Evolutionary conservation across 2,113 vertebrate genomes (phyloP).

Genomic region (Hoplias malabaricus): DNA sequence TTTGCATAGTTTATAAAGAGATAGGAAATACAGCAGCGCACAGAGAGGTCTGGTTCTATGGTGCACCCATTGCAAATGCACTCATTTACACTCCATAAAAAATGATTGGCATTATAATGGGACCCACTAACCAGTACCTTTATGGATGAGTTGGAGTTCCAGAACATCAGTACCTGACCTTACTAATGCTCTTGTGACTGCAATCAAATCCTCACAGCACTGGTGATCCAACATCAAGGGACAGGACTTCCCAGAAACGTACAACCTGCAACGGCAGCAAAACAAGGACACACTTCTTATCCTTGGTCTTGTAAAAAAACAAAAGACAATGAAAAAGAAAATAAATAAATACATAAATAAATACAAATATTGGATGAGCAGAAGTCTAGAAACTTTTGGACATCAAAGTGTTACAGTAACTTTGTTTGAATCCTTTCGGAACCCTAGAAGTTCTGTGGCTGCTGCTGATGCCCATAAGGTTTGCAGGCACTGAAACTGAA

Average conservation of each 20-base stretch:
- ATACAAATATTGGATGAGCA: not conserved
- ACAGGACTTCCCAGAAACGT: not conserved
- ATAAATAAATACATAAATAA: too few species aligned
- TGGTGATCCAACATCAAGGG: not conserved
- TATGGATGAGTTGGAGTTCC: too few species aligned
- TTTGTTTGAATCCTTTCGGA: not conserved
- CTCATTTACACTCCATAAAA: not conserved
- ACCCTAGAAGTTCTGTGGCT: conserved; percentile 1
- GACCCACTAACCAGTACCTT: not conserved
- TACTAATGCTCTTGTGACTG: too few species aligned
- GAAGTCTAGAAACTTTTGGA: not conserved
- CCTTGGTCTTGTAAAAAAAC: too few species aligned
- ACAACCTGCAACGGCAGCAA: not conserved
- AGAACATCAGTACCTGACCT: too few species aligned
- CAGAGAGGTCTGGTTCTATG: too few species aligned
- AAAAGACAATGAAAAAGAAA: too few species aligned
- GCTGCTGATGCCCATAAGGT: conserved; percentile 40
- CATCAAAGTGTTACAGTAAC: not conserved
- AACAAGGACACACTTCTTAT: not conserved
- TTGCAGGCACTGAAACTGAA: conserved; percentile 51
- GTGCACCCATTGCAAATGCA: not conserved
- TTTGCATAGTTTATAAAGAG: too few species aligned
- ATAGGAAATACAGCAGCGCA: too few species aligned
- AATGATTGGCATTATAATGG: not conserved
- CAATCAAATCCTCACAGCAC: too few species aligned